Conservation (phyloP, 2,797 vertebrate species). For the Periparus ater region DNA sequence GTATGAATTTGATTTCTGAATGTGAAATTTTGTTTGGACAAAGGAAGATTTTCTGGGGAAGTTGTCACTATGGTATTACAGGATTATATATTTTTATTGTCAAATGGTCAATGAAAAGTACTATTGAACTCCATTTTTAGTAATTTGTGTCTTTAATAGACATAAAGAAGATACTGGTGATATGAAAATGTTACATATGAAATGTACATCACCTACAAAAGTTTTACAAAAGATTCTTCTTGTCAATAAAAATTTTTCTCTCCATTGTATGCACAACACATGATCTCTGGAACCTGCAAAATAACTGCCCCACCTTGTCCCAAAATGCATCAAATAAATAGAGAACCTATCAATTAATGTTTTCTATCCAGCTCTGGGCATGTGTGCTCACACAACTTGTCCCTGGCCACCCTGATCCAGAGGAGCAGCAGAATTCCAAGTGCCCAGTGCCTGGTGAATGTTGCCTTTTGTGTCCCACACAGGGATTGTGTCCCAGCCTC, state of each 20-base stretch:
- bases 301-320: neutral
- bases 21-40: neutral
- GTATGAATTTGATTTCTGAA: neutral
- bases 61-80: neutral
- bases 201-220: neutral
- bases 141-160: neutral
- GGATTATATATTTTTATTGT: neutral
- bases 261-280: neutral
- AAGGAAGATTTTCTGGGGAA: neutral
- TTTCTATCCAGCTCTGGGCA: neutral
- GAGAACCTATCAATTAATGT: neutral
- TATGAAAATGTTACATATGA: neutral
- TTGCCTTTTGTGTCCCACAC: neutral
- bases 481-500: neutral
- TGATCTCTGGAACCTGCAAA: neutral
- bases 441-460: accelerated
- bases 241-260: neutral
- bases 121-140: neutral
- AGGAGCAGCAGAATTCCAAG: neutral
- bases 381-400: neutral
- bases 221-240: neutral
- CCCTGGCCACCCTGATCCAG: neutral
- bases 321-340: neutral
- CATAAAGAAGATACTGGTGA: neutral
- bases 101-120: neutral